Base-by-base conservation (phyloP, 2,888 invertebrate species). In the Lasioglossum pauxillum region DNA sequence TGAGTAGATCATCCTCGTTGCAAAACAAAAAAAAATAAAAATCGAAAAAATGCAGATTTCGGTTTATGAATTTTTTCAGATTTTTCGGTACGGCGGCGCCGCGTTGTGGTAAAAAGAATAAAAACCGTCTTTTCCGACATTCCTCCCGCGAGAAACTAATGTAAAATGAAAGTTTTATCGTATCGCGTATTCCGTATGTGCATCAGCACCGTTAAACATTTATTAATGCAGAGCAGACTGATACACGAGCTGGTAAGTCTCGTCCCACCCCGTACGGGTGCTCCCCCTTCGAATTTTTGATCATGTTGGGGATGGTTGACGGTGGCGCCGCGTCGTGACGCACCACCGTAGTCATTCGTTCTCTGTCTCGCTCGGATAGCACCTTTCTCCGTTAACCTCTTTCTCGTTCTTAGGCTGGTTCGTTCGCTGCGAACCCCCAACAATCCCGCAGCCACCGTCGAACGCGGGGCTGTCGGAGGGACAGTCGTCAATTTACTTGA, bases 391-490 rank as follows among this genome's bases (percentile, higher is more conserved):
- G 81, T 86, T 78, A 86, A 80, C 77, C 83, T 84, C 83, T 81
- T 78, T 53, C 75, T 78, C 78, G 83, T 81, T 85, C 84, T 69
- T n/a, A n/a, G 73, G 78, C 35, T 74, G 49, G 53, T 76, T 78
- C 83, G 60, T 71, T 46, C 77, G 72, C 82, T 71, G 74, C 60
- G 79, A 88, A 91, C 89, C 91, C 89, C 86, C 85, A 90, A 87
- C 88, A 82, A 90, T 88, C 88, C 85, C 89, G 86, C 86, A 90
- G 89, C 89, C 90, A 90, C 81, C 90, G 90, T 90, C 85, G 64
- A 76, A 82, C 87, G 88, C 88, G 86, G 88, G 87, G 84, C 80
- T 83, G 84, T 53, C 84, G 90, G 89, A 88, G 84, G 85, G 84
- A 85, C 87, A 35, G 35, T 38, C 89, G 91, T 91, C 88, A 89